Percentiles rank a stretch among this genome's conserved stretches.
phyloP scores from a whole-genome alignment of 2,797 vertebrate genomes.

The Poeciliopsis presidionis region DNA sequence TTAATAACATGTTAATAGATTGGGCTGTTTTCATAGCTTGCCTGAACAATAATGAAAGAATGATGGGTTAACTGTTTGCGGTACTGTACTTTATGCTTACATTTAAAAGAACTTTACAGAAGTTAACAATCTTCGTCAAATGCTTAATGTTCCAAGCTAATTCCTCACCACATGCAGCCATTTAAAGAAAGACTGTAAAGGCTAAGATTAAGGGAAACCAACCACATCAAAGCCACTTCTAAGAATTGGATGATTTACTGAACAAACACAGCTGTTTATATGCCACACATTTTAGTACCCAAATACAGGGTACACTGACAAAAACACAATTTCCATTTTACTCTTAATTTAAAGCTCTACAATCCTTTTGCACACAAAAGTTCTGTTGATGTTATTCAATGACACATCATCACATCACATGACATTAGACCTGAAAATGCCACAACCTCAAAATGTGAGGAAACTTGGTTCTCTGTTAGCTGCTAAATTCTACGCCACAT shows the following conservation, averaged over 20 bases:
- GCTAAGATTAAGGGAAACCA: constrained; percentile 33
- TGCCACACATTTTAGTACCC: constrained; percentile 20
- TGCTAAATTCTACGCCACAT: constrained; percentile 77
- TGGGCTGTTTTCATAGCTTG: too few relatives aligned
- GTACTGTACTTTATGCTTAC: neutral
- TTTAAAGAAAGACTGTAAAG: constrained; percentile 33
- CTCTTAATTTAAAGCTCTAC: constrained; percentile 8
- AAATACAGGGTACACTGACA: constrained; percentile 19
- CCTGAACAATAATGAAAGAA: neutral
- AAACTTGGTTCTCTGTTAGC: constrained; percentile 66
- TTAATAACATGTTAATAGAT: too few relatives aligned
- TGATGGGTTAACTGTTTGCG: neutral
- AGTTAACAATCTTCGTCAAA: constrained; percentile 14
- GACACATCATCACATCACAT: constrained; percentile 51
- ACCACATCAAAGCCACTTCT: constrained; percentile 24
- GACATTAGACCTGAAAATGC: constrained; percentile 60
- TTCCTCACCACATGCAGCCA: constrained; percentile 21
- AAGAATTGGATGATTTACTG: constrained; percentile 25
- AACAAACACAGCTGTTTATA: constrained; percentile 48
- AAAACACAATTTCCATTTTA: constrained; percentile 29
- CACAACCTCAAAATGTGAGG: constrained; percentile 54
- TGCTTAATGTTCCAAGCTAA: constrained; percentile 14
- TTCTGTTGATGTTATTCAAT: constrained; percentile 57
- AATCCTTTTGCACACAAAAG: constrained; percentile 24
- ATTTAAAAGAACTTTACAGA: constrained; percentile 15